These are phyloP conservation scores for Typhlichthys eigenmanni DNA, from an alignment of 2,797 vertebrate genomes.

Conservation along the genomic window DNA sequence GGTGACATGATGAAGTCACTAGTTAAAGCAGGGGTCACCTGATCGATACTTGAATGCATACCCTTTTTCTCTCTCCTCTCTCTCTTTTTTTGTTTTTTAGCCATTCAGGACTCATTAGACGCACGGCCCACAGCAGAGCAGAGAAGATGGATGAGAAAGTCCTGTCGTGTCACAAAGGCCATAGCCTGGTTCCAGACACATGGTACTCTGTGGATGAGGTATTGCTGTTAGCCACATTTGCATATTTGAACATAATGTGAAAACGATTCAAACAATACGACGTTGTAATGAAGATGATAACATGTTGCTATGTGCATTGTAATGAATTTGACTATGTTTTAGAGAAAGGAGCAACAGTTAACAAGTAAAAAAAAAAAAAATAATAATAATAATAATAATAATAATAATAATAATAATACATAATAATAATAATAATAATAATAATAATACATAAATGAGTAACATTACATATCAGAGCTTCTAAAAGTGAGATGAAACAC, in stretches of 20 bases:
- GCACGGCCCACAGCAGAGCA: not conserved
- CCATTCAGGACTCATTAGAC: not conserved
- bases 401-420: conserved; percentile 26
- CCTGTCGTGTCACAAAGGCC: not conserved
- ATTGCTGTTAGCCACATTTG: not conserved
- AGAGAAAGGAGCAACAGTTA: conserved; percentile 15
- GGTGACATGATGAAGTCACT: conserved; percentile 9
- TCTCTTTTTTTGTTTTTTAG: not conserved
- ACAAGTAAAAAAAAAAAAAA: not conserved
- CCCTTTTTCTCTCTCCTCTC: no score
- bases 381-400: conserved; percentile 1
- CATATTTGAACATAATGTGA: not conserved
- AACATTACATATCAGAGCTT: conserved; percentile 51
- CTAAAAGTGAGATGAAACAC: conserved; percentile 51
- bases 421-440: not conserved
- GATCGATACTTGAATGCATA: not conserved
- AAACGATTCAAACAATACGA: conserved; percentile 21
- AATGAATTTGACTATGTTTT: conserved; percentile 51
- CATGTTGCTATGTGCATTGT: conserved; percentile 22
- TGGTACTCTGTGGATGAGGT: not conserved
- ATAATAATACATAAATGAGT: conserved; percentile 28
- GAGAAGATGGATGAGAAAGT: not conserved
- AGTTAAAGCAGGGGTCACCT: not conserved
- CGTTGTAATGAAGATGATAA: conserved; percentile 30
- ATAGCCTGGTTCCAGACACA: not conserved